These are phyloP conservation scores for Toxotes jaculatrix DNA, from an alignment of 2,113 vertebrate genomes.

Conservation along the genomic window DNA sequence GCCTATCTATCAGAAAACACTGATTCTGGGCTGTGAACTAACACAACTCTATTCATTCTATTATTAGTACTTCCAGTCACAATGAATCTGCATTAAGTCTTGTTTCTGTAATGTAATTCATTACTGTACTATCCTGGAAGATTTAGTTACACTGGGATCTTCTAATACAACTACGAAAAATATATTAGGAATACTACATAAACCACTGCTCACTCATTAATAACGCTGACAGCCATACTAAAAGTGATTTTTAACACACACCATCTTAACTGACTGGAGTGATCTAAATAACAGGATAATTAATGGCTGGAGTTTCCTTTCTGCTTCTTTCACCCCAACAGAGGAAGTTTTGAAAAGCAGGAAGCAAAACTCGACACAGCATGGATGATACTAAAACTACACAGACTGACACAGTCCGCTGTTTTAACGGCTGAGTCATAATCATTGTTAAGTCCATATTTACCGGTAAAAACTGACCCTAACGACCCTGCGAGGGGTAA, in stretches of 20 bases:
- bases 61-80: not conserved
- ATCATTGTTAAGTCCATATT: not conserved
- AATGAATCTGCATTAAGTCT: not conserved
- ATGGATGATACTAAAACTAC: slow-evolving; percentile 14
- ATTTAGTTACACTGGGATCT: too few species aligned
- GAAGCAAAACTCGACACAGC: slow-evolving; percentile 65
- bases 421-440: not conserved
- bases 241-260: not conserved
- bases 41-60: not conserved
- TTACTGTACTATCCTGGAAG: too few species aligned
- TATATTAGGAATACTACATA: not conserved
- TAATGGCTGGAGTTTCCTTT: slow-evolving; percentile 56
- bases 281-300: not conserved
- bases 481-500: too few species aligned
- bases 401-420: not conserved
- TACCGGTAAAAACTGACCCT: not conserved
- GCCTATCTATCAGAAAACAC: too few species aligned
- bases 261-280: not conserved
- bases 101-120: not conserved
- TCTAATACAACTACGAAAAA: too few species aligned
- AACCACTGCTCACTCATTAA: not conserved
- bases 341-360: slow-evolving; percentile 79
- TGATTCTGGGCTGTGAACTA: not conserved
- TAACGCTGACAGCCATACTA: not conserved
- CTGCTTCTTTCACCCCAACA: slow-evolving; percentile 62